Percentiles rank a stretch among this genome's conserved stretches.
Conservation (phyloP, 2,113 vertebrate genomes). For the Zosterops pallidus region DNA sequence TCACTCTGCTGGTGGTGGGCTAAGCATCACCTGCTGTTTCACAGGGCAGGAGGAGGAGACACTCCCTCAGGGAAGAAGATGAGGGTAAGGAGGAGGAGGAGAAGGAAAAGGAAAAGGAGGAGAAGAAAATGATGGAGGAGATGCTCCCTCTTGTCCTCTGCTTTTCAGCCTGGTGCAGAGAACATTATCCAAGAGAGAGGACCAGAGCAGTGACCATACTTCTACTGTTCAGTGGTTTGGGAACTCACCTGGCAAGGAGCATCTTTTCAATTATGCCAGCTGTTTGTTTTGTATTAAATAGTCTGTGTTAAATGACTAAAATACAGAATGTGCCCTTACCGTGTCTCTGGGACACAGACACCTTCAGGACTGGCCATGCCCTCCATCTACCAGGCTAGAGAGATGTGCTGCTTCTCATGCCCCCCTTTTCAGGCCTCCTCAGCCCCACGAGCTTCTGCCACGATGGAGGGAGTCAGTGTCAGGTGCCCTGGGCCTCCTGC, state of each 20-base stretch:
- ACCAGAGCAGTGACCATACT: rapidly evolving
- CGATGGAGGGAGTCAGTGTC: background rate
- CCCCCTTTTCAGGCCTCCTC: background rate
- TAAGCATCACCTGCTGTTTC: background rate
- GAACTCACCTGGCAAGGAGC: background rate
- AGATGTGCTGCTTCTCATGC: background rate
- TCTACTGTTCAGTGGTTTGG: background rate
- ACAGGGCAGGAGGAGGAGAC: background rate
- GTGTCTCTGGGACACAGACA: background rate
- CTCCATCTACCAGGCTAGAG: background rate
- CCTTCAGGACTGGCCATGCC: background rate
- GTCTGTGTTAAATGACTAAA: background rate
- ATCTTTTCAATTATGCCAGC: background rate
- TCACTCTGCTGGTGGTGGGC: background rate
- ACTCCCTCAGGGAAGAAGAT: background rate
- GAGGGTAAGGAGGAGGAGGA: background rate
- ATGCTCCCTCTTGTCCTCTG: background rate
- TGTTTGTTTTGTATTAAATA: background rate
- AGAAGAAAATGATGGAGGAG: background rate
- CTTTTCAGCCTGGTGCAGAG: background rate
- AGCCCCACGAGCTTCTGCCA: background rate
- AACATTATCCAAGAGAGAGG: background rate
- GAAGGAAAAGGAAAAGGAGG: background rate
- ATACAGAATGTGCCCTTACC: background rate
- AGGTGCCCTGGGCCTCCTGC: background rate